phyloP scores from a whole-genome alignment of 2,113 vertebrate species.

The Crotalus horridus region DNA sequence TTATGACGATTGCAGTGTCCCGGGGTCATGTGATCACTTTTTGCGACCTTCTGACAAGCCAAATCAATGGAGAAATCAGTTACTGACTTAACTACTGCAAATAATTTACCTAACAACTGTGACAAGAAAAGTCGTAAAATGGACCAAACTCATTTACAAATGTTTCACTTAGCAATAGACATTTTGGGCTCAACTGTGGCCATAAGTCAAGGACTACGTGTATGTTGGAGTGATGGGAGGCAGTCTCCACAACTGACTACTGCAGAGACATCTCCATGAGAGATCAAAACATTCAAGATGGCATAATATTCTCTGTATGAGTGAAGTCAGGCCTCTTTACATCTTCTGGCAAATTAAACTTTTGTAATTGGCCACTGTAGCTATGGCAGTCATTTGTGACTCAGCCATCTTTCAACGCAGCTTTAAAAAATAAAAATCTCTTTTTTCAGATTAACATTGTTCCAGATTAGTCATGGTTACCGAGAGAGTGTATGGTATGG shows the following conservation, averaged over 20 bases:
- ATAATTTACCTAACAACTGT: background rate
- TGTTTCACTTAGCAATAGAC: background rate
- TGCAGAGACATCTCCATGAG: background rate
- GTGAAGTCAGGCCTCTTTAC: background rate
- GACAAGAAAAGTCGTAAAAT: background rate
- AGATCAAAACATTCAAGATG: background rate
- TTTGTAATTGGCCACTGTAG: background rate
- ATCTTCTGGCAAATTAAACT: background rate
- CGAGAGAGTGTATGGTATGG: background rate
- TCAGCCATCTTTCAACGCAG: background rate
- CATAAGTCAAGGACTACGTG: background rate
- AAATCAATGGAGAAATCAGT: background rate
- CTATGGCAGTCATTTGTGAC: background rate
- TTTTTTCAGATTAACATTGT: background rate
- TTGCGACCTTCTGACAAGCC: background rate
- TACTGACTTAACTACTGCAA: background rate
- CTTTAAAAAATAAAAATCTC: background rate
- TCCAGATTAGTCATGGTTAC: background rate
- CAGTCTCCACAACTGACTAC: background rate
- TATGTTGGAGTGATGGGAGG: background rate
- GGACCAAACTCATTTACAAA: background rate
- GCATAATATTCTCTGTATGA: background rate
- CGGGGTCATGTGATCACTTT: background rate
- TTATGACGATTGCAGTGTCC: background rate
- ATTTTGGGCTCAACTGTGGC: background rate